Evolutionary conservation across 2,113 vertebrate genomes (phyloP).

Genomic region (Boleophthalmus pectinirostris): DNA sequence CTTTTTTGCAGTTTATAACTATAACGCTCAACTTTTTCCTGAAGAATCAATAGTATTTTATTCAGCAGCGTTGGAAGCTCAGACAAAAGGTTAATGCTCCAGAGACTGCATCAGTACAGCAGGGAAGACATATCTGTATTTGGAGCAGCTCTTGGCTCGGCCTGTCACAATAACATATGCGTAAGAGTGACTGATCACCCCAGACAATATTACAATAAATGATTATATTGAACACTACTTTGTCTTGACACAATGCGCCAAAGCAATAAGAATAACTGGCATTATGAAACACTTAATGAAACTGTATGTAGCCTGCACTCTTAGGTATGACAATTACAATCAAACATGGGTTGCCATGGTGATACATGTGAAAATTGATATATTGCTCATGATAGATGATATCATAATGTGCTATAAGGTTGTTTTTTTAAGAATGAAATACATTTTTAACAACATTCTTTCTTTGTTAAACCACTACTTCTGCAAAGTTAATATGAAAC

Average conservation of each 20-base stretch:
- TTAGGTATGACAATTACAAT: too few species aligned
- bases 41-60: slow-evolving; percentile 57
- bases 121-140: background rate
- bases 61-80: slow-evolving; percentile 38
- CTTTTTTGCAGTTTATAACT: slow-evolving; percentile 14
- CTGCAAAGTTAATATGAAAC: too few species aligned
- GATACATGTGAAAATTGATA: too few species aligned
- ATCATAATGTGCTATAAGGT: too few species aligned
- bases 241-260: background rate
- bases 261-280: too few species aligned
- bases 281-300: too few species aligned
- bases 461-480: too few species aligned
- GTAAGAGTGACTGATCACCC: background rate
- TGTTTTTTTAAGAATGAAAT: too few species aligned
- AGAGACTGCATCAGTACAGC: slow-evolving; percentile 29
- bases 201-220: background rate
- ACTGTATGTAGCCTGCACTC: too few species aligned
- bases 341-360: too few species aligned
- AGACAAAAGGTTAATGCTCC: slow-evolving; percentile 56
- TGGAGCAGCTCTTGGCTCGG: background rate
- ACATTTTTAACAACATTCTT: too few species aligned
- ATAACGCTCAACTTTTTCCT: slow-evolving; percentile 48
- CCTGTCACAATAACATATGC: background rate
- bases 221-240: background rate
- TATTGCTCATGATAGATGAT: too few species aligned